These are phyloP conservation scores for Coccyzus lansbergi DNA, from an alignment of 2,797 vertebrate genomes.

Conservation along the genomic window DNA sequence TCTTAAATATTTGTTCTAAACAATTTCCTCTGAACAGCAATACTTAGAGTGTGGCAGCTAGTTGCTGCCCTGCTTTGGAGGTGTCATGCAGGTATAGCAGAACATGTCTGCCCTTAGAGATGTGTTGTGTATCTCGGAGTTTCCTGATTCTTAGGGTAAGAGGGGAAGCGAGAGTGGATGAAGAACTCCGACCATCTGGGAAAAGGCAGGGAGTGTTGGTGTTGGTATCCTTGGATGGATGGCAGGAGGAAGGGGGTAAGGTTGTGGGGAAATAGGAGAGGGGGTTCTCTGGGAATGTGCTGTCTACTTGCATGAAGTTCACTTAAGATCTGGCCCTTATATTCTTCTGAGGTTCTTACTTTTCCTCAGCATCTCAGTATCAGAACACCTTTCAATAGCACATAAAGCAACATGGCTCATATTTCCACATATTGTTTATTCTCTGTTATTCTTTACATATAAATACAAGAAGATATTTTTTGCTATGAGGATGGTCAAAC, in stretches of 20 bases:
- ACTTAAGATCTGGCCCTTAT: background rate
- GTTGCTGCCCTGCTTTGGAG: background rate
- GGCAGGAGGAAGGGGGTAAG: background rate
- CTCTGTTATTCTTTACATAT: background rate
- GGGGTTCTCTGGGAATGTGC: background rate
- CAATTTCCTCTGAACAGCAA: background rate
- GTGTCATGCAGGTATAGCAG: background rate
- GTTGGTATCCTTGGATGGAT: background rate
- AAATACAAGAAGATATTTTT: too few relatives aligned
- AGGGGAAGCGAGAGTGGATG: background rate
- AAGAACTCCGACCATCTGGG: background rate
- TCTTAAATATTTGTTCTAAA: constrained; percentile 7
- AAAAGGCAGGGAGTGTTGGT: background rate
- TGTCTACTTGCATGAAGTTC: background rate
- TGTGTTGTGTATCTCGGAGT: background rate
- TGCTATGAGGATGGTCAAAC: background rate
- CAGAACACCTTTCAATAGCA: background rate
- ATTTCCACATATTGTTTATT: background rate
- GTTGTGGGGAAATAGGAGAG: background rate
- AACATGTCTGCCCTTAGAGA: background rate
- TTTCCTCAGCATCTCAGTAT: background rate
- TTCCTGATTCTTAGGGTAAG: background rate
- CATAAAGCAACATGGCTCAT: background rate
- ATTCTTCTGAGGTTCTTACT: background rate
- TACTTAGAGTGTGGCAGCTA: background rate